These are phyloP conservation scores for Microtus richardsoni DNA, from an alignment of 2,113 vertebrate species.

Conservation along the genomic window DNA sequence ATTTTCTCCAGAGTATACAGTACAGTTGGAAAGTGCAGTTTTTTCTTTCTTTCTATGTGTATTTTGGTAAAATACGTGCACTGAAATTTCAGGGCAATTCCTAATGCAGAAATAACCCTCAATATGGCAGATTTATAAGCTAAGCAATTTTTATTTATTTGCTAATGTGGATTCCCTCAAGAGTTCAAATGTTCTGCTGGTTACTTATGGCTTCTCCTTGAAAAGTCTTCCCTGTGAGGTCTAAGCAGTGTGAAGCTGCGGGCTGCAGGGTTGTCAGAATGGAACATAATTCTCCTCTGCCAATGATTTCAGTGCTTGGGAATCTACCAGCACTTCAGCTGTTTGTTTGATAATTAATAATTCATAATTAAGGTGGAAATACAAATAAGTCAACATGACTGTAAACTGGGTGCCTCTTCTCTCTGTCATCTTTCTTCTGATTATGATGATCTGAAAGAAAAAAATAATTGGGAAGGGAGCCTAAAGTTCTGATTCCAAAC, in stretches of 20 bases:
- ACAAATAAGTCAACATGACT: slow-evolving; percentile 34
- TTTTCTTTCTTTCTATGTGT: slow-evolving; percentile 60
- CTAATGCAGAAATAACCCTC: slow-evolving; percentile 75
- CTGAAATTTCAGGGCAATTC: slow-evolving; percentile 73
- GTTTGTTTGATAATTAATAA: slow-evolving; percentile 68
- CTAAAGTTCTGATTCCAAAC: slow-evolving; percentile 5
- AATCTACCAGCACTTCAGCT: neutral
- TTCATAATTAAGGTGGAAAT: slow-evolving; percentile 58
- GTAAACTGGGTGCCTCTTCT: neutral
- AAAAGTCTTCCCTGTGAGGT: slow-evolving; percentile 58
- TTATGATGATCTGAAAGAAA: slow-evolving; percentile 47
- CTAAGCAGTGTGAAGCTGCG: slow-evolving; percentile 59
- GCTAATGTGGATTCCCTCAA: slow-evolving; percentile 69
- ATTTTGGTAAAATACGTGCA: slow-evolving; percentile 73
- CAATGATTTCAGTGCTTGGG: slow-evolving; percentile 1
- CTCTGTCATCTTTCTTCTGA: neutral
- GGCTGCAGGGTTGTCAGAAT: neutral
- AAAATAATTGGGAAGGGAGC: neutral
- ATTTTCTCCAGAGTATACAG: slow-evolving; percentile 70
- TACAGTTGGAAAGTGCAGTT: slow-evolving; percentile 40
- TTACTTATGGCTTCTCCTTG: slow-evolving; percentile 73
- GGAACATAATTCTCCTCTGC: slow-evolving; percentile 42
- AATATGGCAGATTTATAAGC: slow-evolving; percentile 75
- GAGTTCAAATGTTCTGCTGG: slow-evolving; percentile 58
- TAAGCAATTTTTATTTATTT: slow-evolving; percentile 78